These are phyloP conservation scores for Anodontia alba DNA, from an alignment of 2,888 invertebrate genomes.

Conservation along the genomic window DNA sequence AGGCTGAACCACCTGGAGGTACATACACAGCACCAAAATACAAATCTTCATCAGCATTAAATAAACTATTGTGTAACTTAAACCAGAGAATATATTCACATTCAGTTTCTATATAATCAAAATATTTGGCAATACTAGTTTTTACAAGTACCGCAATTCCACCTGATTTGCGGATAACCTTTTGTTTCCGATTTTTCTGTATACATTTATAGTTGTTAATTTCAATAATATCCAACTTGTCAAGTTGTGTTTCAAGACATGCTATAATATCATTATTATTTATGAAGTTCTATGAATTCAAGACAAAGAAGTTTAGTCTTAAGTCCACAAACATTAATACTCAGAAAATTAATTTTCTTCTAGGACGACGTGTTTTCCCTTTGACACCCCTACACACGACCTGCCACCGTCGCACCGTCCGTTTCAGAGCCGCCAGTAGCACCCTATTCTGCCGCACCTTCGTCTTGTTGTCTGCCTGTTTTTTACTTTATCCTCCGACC, in stretches of 20 bases:
- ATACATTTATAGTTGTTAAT: background rate
- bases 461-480: background rate
- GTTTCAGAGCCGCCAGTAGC: background rate
- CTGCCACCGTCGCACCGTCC: background rate
- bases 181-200: background rate
- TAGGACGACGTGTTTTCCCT: background rate
- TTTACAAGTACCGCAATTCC: background rate
- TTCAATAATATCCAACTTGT: background rate
- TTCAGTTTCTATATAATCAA: background rate
- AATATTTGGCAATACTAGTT: background rate
- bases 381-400: background rate
- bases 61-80: background rate
- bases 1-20: background rate
- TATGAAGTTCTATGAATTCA: background rate
- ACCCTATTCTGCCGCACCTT: background rate
- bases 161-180: background rate
- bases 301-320: background rate
- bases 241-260: background rate
- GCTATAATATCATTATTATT: background rate
- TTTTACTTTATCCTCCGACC: background rate
- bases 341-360: background rate
- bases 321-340: background rate
- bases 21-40: background rate
- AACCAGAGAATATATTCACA: constrained; percentile 9
- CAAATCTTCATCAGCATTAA: background rate